Evolutionary conservation across 2,888 invertebrate genomes (phyloP).

Genomic region (Melanostoma scalare): DNA sequence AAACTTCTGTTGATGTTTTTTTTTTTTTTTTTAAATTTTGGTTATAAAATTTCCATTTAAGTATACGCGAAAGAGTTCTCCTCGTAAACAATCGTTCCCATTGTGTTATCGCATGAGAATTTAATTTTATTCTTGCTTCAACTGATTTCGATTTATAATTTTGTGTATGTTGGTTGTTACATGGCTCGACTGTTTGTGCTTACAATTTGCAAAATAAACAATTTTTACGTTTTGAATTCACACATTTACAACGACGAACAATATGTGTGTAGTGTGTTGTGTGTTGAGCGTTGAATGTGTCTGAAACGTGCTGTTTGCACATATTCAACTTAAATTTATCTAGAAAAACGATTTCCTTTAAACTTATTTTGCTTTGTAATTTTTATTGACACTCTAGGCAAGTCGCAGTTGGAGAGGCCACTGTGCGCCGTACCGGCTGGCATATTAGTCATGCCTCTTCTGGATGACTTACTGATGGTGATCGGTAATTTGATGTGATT

Average conservation of each 20-base stretch:
- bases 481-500: too few species aligned
- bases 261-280: too few species aligned
- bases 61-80: too few species aligned
- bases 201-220: constrained; percentile 60
- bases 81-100: constrained; percentile 19
- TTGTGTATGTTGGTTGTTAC: constrained; percentile 26
- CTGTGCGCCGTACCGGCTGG: too few species aligned
- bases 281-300: too few species aligned
- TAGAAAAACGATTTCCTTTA: constrained; percentile 32
- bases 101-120: constrained; percentile 49
- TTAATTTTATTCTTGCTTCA: constrained; percentile 31
- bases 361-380: neutral
- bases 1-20: too few species aligned
- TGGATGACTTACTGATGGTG: too few species aligned
- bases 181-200: constrained; percentile 37
- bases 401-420: too few species aligned
- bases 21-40: too few species aligned
- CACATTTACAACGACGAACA: neutral
- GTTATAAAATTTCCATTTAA: too few species aligned
- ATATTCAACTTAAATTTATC: constrained; percentile 51
- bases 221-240: constrained; percentile 36
- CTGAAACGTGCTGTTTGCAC: constrained; percentile 50
- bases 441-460: too few species aligned
- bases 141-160: constrained; percentile 38
- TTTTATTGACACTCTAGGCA: too few species aligned